Base-by-base conservation (phyloP, 2,888 invertebrate species). In the Amiota minor region DNA sequence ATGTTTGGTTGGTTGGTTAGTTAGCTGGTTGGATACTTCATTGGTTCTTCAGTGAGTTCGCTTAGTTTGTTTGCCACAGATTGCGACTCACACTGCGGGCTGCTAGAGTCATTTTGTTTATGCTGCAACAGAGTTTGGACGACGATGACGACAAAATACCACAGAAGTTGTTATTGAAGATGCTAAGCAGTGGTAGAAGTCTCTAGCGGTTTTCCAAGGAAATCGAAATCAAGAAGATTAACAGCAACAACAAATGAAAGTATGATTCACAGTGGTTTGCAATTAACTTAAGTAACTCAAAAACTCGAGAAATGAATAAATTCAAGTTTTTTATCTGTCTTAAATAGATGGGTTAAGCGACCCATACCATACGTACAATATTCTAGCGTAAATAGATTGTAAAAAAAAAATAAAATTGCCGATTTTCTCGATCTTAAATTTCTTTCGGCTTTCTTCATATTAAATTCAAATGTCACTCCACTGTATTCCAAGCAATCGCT, bases 131-230 rank as follows among this genome's bases (percentile, higher is more conserved):
- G 35, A 35, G 35, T 35, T 35, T 35, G 35, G 18, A 20, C 53
- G 59, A 14, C 11, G 59, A 59, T 18, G 18, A 59, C 59, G 59
- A 59, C 16, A 46, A 49, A 47, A 67, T 67, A 68, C 67, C 67
- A 50, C 50, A 23, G 8, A 16, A 50, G 67, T 23, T 68, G 46
- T 16, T 23, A 35, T 12, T 62, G 18, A 68, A 68, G 67, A 68
- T 68, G 67, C 67, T 68, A 68, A 68, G 69, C 49, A 67, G 72
- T 73, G 67, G 74, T 71, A 74, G 74, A 75, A 78, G 77, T 84
- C 84, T 83, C 84, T 84, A 84, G 83, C 83, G 83, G 71, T 83
- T 84, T 83, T 83, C 84, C 83, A 82, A 83, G 83, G 84, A 83
- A 83, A 83, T 84, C 84, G 83, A 81, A 83, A 76, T 64, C 67